These are phyloP conservation scores for Cheilosia pagana DNA, from an alignment of 2,888 invertebrate species.

Conservation along the genomic window DNA sequence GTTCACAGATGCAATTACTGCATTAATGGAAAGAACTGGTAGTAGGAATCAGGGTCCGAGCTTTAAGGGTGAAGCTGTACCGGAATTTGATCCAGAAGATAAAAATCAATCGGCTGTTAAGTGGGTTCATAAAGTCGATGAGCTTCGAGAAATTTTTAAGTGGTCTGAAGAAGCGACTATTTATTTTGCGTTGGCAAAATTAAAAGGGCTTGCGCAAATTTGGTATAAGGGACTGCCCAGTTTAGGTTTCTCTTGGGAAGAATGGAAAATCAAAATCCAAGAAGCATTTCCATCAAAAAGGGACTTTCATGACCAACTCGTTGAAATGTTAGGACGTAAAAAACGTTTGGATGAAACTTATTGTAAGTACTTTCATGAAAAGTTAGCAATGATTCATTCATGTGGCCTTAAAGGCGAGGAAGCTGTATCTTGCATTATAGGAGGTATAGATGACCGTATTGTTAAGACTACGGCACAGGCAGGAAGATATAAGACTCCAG, in stretches of 20 bases:
- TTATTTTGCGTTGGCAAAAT: slow-evolving; percentile 26
- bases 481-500: slow-evolving; percentile 34
- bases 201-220: slow-evolving; percentile 21
- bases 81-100: slow-evolving; percentile 41
- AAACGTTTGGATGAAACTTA: slow-evolving; percentile 32
- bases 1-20: background rate
- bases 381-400: slow-evolving; percentile 40
- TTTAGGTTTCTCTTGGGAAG: slow-evolving; percentile 19
- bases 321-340: slow-evolving; percentile 24
- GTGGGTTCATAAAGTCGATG: slow-evolving; percentile 49
- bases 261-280: slow-evolving; percentile 37
- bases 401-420: slow-evolving; percentile 37
- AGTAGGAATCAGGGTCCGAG: background rate
- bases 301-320: slow-evolving; percentile 25
- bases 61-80: slow-evolving; percentile 32
- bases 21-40: slow-evolving; percentile 5
- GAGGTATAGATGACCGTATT: slow-evolving; percentile 37
- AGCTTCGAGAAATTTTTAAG: slow-evolving; percentile 28
- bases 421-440: slow-evolving; percentile 40
- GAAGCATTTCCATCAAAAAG: background rate
- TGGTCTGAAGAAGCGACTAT: slow-evolving; percentile 49
- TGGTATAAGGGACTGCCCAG: slow-evolving; percentile 50
- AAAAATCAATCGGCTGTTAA: slow-evolving; percentile 23
- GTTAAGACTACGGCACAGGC: slow-evolving; percentile 38
- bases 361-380: slow-evolving; percentile 47